Conservation (phyloP, 2,113 vertebrate species). For the Gobius niger region DNA sequence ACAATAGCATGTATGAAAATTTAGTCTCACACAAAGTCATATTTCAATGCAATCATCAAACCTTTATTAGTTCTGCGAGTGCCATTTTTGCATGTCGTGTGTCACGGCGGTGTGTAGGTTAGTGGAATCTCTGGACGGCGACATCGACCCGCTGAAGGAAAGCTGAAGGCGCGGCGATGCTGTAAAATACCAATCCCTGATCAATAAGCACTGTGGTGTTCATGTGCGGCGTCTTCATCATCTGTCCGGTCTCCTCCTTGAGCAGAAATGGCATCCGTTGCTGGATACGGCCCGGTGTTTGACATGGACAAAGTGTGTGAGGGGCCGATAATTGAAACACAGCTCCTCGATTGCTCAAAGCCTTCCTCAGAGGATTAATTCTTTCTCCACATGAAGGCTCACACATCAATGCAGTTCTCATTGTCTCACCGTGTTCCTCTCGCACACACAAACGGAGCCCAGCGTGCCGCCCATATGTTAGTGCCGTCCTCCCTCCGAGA, state of each 20-base stretch:
- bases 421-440: conserved; percentile 9
- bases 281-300: not conserved
- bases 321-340: conserved; percentile 54
- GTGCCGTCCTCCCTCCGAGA: conserved; percentile 52
- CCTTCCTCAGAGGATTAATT: conserved; percentile 47
- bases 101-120: no score
- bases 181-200: conserved; percentile 29
- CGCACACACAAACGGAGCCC: conserved; percentile 22
- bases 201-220: conserved; percentile 19
- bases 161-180: conserved; percentile 14
- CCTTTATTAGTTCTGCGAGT: no score
- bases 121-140: not conserved
- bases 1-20: no score
- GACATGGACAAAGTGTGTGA: not conserved
- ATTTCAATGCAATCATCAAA: no score
- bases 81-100: no score
- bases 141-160: conserved; percentile 17
- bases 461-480: conserved; percentile 59
- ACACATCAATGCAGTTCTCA: conserved; percentile 47
- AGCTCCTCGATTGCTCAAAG: conserved; percentile 30
- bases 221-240: conserved; percentile 13
- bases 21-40: no score
- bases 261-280: conserved; percentile 8
- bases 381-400: conserved; percentile 55
- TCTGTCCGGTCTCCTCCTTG: conserved; percentile 1